Evolutionary conservation across 2,888 invertebrate species (phyloP).

Genomic region (Julus scandinavius): DNA sequence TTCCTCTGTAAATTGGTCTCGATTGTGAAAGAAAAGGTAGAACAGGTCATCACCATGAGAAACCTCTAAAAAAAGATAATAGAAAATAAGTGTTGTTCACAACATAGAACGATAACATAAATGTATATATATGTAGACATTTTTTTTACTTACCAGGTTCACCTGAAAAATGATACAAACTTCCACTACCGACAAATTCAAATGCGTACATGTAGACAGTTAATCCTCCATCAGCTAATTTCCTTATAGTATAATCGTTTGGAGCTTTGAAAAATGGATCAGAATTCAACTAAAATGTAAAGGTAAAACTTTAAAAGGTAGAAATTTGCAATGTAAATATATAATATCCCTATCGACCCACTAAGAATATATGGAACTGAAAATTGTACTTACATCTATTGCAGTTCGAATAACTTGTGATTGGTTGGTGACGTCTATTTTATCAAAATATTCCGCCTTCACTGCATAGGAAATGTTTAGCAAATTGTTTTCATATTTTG

Average conservation of each 20-base stretch:
- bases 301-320: not conserved
- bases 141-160: slow-evolving; percentile 41
- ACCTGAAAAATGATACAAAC: slow-evolving; percentile 30
- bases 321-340: too few species aligned
- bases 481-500: slow-evolving; percentile 43
- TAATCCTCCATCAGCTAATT: slow-evolving; percentile 15
- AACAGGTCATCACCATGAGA: slow-evolving; percentile 39
- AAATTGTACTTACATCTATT: slow-evolving; percentile 49
- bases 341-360: too few species aligned
- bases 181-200: slow-evolving; percentile 48
- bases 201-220: slow-evolving; percentile 52
- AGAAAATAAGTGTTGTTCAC: not conserved
- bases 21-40: slow-evolving; percentile 43
- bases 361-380: too few species aligned
- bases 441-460: slow-evolving; percentile 53
- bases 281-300: slow-evolving; percentile 47
- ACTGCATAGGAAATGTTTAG: slow-evolving; percentile 53
- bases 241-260: slow-evolving; percentile 44
- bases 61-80: not conserved
- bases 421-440: slow-evolving; percentile 52
- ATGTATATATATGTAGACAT: too few species aligned
- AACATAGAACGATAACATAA: too few species aligned
- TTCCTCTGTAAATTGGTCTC: not conserved
- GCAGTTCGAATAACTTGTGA: not conserved
- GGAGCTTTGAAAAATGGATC: slow-evolving; percentile 52